Percentiles rank a stretch among this genome's conserved stretches.
Conservation (phyloP, 1,140 invertebrate genomes). For the Lordiphosa collinella region DNA sequence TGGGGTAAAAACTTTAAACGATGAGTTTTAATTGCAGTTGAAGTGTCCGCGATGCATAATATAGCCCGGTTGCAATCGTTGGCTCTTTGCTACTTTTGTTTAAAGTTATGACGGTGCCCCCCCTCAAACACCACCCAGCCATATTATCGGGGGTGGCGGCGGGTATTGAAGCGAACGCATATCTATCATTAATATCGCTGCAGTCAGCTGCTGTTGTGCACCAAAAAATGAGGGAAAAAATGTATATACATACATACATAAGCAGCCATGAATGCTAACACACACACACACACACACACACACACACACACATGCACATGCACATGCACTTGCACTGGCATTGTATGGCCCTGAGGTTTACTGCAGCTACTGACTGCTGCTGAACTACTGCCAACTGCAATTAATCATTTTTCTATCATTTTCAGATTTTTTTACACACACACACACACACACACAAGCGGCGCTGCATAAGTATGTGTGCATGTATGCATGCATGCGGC, state of each 20-base stretch:
- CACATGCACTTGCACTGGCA: conserved; percentile 11
- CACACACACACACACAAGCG: conserved; percentile 3
- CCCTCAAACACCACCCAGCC: background rate
- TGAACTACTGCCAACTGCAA: conserved; percentile 78
- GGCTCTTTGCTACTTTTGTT: conserved; percentile 15
- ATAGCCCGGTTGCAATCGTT: too few relatives aligned
- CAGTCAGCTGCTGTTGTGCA: conserved; percentile 74
- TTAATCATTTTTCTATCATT: conserved; percentile 79
- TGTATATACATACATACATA: conserved; percentile 8
- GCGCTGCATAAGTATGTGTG: conserved; percentile 7
- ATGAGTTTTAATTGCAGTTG: conserved; percentile 21
- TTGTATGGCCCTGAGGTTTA: conserved; percentile 47
- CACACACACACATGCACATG: conserved; percentile 10
- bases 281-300: conserved; percentile 11
- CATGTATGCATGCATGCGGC: conserved; percentile 3
- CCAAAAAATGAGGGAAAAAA: conserved; percentile 31
- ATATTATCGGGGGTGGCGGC: conserved; percentile 1
- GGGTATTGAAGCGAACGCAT: conserved; percentile 71
- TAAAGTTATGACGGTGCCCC: conserved; percentile 21
- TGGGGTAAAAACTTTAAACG: too few relatives aligned
- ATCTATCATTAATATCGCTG: conserved; percentile 77
- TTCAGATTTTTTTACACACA: conserved; percentile 78
- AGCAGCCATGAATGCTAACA: conserved; percentile 48
- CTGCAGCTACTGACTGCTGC: conserved; percentile 63
- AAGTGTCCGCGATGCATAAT: conserved; percentile 32